Evolutionary conservation across 2,888 invertebrate genomes (phyloP).

Genomic region (Anodontia alba): DNA sequence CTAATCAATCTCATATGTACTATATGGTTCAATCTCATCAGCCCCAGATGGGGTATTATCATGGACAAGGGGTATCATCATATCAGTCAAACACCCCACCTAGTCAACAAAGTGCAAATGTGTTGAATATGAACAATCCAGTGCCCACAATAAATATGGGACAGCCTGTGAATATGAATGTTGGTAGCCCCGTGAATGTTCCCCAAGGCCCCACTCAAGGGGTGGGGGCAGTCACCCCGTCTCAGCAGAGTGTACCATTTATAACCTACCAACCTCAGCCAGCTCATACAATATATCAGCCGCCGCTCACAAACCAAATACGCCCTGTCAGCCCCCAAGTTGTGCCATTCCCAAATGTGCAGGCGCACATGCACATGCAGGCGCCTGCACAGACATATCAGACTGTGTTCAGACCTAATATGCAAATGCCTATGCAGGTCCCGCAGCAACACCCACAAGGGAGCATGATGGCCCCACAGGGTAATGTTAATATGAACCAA

Average conservation of each 20-base stretch:
- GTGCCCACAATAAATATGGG: constrained; percentile 37
- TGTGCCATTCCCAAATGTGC: constrained; percentile 67
- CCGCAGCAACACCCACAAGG: constrained; percentile 55
- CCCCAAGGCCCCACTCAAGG: constrained; percentile 34
- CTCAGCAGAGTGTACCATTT: constrained; percentile 59
- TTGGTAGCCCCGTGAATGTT: constrained; percentile 44
- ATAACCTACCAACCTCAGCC: constrained; percentile 63
- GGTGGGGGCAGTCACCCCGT: constrained; percentile 29
- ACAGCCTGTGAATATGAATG: constrained; percentile 53
- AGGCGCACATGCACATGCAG: constrained; percentile 54
- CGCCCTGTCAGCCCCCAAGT: constrained; percentile 65
- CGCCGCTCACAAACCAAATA: constrained; percentile 49
- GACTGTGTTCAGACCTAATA: constrained; percentile 73
- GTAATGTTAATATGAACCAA: constrained; percentile 18
- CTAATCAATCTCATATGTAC: constrained; percentile 52
- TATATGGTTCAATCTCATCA: constrained; percentile 52
- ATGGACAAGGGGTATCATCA: constrained; percentile 48
- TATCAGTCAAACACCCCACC: constrained; percentile 51
- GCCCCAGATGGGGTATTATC: constrained; percentile 40
- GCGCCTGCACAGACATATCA: constrained; percentile 66
- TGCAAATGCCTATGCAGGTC: constrained; percentile 79
- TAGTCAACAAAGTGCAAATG: constrained; percentile 37
- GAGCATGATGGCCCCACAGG: constrained; percentile 31
- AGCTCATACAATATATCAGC: constrained; percentile 54
- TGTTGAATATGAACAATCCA: constrained; percentile 7